Evolutionary conservation across 53 echinoderm and acorn worm species (phyloP), one percentile per base, ranked within the genome.

Genomic region (Crossaster papposus): DNA sequence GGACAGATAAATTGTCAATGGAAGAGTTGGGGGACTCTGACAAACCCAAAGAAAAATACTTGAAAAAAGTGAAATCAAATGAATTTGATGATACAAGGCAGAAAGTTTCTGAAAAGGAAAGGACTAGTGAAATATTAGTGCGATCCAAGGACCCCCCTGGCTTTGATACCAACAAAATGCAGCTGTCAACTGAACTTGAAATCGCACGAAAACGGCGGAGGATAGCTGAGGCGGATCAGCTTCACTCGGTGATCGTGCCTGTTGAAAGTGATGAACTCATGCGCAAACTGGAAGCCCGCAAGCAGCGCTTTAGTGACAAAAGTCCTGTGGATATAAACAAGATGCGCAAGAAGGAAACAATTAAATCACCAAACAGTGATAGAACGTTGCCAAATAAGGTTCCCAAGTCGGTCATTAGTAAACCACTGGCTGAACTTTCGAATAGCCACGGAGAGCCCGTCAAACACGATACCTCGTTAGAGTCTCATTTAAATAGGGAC

Each of bases 221-320:
- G 23, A 54, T 94, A 10, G 62, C 87, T 3, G 94, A 94, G 24
- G 64, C 92, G 26, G 94, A 94, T 31, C 94, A 89, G 65, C 73
- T 91, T 53, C 91, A 89, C 78, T 94, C 94, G 20, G 89, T 94
- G 77, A 35, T 81, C 72, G 83, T 65, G 29, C 73, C 91, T 15
- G 79, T 65, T 31, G 91, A 85, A 54, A 92, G 85, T 54, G 93
- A 90, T 68, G 93, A 91, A 88, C 65, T 91, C 83, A 90, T 92
- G 83, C 90, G 92, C 72, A 96, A 95, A 82, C 83, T 95, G 72
- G 95, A 96, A 55, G 94, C 93, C 13, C 81, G 96, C 36, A 96
- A 94, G 63, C 93, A 96, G 76, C 84, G 96, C 64, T 96, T 96
- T 83, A 93, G 93, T 81, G 93, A 93, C 79, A 96, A 96, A 77